phyloP scores from a whole-genome alignment of 1,140 invertebrate species.

The Caenorhabditis brenneri region DNA sequence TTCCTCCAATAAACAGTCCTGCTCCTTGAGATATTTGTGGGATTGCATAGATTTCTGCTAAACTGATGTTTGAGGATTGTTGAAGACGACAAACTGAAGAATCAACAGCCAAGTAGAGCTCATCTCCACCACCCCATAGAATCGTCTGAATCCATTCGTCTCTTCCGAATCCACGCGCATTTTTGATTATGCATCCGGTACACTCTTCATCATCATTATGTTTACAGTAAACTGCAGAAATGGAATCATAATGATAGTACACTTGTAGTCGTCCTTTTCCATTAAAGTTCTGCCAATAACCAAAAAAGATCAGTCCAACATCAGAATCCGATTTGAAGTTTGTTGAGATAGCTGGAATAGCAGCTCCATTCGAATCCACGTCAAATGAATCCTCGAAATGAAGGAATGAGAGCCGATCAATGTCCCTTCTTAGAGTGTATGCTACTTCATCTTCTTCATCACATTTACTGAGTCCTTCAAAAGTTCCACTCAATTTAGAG shows the following conservation, averaged over 20 bases:
- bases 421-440: constrained; percentile 1
- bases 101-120: background rate
- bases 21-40: constrained; percentile 39
- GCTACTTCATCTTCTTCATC: constrained; percentile 22
- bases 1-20: constrained; percentile 47
- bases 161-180: constrained; percentile 11
- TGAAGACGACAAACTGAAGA: constrained; percentile 19
- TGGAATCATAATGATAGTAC: background rate
- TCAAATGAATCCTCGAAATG: constrained; percentile 40
- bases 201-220: constrained; percentile 39
- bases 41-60: constrained; percentile 46
- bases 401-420: constrained; percentile 42
- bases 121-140: constrained; percentile 43
- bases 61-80: constrained; percentile 24
- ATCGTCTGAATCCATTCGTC: constrained; percentile 43
- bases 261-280: constrained; percentile 46
- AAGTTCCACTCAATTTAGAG: constrained; percentile 1
- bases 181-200: background rate
- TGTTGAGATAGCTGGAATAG: background rate
- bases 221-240: constrained; percentile 25
- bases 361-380: constrained; percentile 21
- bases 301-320: constrained; percentile 45
- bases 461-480: constrained; percentile 39
- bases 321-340: constrained; percentile 44
- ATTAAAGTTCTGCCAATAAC: constrained; percentile 43